These are phyloP conservation scores for Lytechinus variegatus DNA, from an alignment of 35 echinoderm and acorn worm species.

Conservation along the genomic window DNA sequence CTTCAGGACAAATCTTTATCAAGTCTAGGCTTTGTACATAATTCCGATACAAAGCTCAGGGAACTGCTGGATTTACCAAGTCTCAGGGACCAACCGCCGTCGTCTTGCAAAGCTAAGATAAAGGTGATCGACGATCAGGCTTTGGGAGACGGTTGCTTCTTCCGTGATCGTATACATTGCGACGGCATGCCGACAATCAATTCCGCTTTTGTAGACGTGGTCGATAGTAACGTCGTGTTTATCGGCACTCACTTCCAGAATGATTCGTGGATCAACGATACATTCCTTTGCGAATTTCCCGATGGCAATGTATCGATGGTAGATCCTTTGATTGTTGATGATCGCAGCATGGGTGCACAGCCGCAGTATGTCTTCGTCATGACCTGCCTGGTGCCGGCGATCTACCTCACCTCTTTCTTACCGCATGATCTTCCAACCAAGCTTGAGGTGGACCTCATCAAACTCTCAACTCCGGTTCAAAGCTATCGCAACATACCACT, in stretches of 20 bases:
- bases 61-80: not conserved
- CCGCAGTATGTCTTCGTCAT: constrained; percentile 83
- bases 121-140: not conserved
- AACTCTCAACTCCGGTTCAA: constrained; percentile 45
- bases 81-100: not conserved
- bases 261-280: constrained; percentile 63
- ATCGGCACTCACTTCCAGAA: constrained; percentile 63
- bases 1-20: not conserved
- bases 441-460: not conserved
- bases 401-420: constrained; percentile 29
- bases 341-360: constrained; percentile 78
- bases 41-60: not conserved
- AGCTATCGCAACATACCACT: constrained; percentile 53
- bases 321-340: constrained; percentile 76
- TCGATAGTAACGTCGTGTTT: constrained; percentile 66
- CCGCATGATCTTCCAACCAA: not conserved
- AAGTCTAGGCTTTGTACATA: constrained; percentile 23
- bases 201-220: constrained; percentile 77
- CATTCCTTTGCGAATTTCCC: constrained; percentile 82
- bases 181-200: constrained; percentile 85
- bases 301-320: constrained; percentile 55
- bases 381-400: constrained; percentile 64
- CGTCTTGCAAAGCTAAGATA: not conserved
- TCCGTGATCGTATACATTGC: constrained; percentile 19
- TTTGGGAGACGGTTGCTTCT: constrained; percentile 35